Evolutionary conservation across 2,888 invertebrate species (phyloP), one percentile per base, ranked within the genome.

Genomic region (Conus canariensis): DNA sequence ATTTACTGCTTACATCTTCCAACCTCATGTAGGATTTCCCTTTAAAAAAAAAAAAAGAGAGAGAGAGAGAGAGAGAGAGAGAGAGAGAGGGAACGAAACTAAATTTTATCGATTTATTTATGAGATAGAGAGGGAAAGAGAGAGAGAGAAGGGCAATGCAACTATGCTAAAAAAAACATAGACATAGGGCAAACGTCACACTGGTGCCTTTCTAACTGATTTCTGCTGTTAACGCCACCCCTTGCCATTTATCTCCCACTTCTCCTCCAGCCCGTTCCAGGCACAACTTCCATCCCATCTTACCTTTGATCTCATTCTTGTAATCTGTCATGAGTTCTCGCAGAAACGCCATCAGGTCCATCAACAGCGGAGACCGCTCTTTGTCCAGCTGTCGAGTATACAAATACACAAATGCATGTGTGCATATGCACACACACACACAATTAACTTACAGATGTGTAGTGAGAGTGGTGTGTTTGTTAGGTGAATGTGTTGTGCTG

Each of bases 261-360:
- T 3, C 45, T 45, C 30, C 2, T 30, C 30, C 30, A 1, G 30
- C 30, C 2, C 30, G 30, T 30, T 2, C 30, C 30, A 30, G 30
- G 30, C 30, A 30, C 30, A 30, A 30, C 30, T 45, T 45, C 45
- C 45, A 45, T 4, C 45, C 45, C 16, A 4, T 6, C 88, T 91
- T 58, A 95, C 96, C 95, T 95, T 95, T 94, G 14, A 96, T 96
- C 93, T 97, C 97, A 92, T 95, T 96, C 92, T 96, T 97, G 93
- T 96, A 97, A 93, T 97, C 97, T 92, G 96, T 96, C 96, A 97
- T 95, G 70, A 97, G 92, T 91, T 97, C 96, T 90, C 95, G 94
- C 64, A 97, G 93, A 93, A 96, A 97, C 25, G 94, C 96, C 96
- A 97, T 96, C 83, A 97, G 93, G 90, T 97, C 96, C 90, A 95